Evolutionary conservation across 1,140 invertebrate species (phyloP).

Genomic region (Phymorhynchus buccinoides): DNA sequence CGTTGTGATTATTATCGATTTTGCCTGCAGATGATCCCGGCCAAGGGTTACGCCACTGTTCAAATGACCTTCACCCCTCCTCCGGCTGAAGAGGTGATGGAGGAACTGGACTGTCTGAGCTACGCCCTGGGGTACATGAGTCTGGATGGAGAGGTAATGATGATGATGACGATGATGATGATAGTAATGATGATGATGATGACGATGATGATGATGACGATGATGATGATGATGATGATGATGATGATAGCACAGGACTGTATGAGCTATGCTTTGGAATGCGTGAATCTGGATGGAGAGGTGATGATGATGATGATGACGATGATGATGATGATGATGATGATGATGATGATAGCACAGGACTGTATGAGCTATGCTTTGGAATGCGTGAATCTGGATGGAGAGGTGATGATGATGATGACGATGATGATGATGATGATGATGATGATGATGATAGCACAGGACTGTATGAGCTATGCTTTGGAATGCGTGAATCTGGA

Average conservation of each 20-base stretch:
- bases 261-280: background rate
- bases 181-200: constrained; percentile 6
- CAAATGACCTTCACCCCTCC: constrained; percentile 63
- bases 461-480: no score
- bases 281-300: constrained; percentile 37
- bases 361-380: constrained; percentile 60
- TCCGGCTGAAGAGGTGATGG: constrained; percentile 52
- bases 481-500: no score
- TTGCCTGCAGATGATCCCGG: constrained; percentile 62
- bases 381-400: constrained; percentile 64
- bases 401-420: constrained; percentile 48
- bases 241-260: background rate
- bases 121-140: constrained; percentile 66
- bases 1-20: constrained; percentile 14
- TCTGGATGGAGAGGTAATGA: constrained; percentile 58
- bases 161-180: no score
- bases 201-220: background rate
- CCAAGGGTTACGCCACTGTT: constrained; percentile 53
- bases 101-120: constrained; percentile 60
- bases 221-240: constrained; percentile 11
- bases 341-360: constrained; percentile 29
- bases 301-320: constrained; percentile 44
- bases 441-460: no score
- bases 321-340: constrained; percentile 41
- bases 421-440: no score